Evolutionary conservation across 1,140 invertebrate species (phyloP).

Genomic region (Argopecten irradians): DNA sequence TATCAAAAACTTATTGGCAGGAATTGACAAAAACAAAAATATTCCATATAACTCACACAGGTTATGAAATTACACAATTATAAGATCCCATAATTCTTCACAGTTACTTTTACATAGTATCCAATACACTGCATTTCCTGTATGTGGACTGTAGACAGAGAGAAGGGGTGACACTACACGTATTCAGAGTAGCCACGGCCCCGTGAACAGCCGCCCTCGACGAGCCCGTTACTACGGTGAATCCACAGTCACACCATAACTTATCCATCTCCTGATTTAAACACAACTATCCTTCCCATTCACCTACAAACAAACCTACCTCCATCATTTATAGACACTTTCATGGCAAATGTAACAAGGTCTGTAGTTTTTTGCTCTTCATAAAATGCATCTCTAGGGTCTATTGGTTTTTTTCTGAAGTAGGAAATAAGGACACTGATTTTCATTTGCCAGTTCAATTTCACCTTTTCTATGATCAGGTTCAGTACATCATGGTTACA

Average conservation of each 20-base stretch:
- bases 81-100: not conserved
- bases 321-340: not conserved
- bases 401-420: not conserved
- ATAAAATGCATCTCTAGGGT: too few species aligned
- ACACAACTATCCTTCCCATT: conserved; percentile 87
- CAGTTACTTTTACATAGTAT: too few species aligned
- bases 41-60: not conserved
- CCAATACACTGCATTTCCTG: conserved; percentile 68
- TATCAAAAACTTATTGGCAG: not conserved
- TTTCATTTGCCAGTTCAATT: too few species aligned
- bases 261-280: conserved; percentile 82
- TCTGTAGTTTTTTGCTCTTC: too few species aligned
- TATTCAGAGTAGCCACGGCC: conserved; percentile 85
- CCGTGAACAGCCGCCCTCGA: conserved; percentile 81
- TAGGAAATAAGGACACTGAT: not conserved
- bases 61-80: not conserved
- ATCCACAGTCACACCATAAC: conserved; percentile 81
- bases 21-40: not conserved
- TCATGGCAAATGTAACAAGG: too few species aligned
- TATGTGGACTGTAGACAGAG: conserved; percentile 78
- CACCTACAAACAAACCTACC: conserved; percentile 74
- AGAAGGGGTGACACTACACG: conserved; percentile 85
- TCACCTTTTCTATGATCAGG: too few species aligned
- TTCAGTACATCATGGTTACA: too few species aligned
- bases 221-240: conserved; percentile 82